Evolutionary conservation across 1,140 invertebrate species (phyloP), one percentile per base, ranked within the genome.

Genomic region (Heterodera schachtii): DNA sequence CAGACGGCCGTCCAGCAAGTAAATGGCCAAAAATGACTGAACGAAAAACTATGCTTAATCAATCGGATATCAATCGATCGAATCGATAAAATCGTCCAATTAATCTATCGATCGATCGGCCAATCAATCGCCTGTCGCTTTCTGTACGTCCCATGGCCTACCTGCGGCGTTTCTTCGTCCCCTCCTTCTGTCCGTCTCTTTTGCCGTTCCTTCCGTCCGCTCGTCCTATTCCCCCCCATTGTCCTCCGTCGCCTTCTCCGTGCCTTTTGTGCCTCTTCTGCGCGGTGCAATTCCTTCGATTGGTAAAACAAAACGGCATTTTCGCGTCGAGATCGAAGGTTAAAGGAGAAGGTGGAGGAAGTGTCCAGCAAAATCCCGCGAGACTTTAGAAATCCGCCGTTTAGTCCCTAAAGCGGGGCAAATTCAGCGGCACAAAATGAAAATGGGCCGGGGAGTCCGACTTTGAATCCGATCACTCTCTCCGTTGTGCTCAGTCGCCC

Each of bases 301-400:
- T 89, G 88, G 57, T 87, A 89, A 13, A 89, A 69, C 0, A 89
- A 81, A 57, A 88, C 73, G 21, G 86, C 88, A 76, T 89, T 90
- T n/a, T 81, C 74, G 49, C 84, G 85, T 44, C 81, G 84, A n/a
- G 87, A 88, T 57, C 87, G 80, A 49, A 89, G 81, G 66, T 86
- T 86, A 79, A 90, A 90, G 13, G 83, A 89, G 60, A 89, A 84
- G 8, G 75, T 84, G 47, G 82, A 84, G 57, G 71, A 71, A 41
- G 74, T 80, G 47, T 78, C 78, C 5, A 84, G 49, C 60, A 44
- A 44, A 76, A 84, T 75, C 11, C 79, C 71, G 16, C 75, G 52
- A 43, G 83, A 84, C 11, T 85, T 77, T n/a, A 88, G 49, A 77
- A 81, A 88, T 19, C 87, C 88, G 13, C 86, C 79, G 57, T 81